Evolutionary conservation across 2,888 invertebrate genomes (phyloP).

Genomic region (Hyppa rectilinea): DNA sequence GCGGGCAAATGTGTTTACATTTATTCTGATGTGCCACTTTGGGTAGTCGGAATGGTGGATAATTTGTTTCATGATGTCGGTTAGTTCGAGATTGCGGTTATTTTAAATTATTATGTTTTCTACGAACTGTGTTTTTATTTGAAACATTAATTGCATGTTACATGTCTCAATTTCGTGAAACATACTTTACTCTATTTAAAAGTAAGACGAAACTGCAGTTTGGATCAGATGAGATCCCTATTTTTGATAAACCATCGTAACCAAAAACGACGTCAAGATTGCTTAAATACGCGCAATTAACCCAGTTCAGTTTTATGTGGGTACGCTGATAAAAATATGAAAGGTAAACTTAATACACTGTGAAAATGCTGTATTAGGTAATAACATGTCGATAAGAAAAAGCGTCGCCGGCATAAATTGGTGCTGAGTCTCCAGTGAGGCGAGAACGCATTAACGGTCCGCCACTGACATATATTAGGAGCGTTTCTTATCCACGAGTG

Average conservation of each 20-base stretch:
- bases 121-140: neutral
- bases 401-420: slow-evolving; percentile 82
- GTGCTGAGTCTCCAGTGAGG: slow-evolving; percentile 82
- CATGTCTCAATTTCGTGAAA: neutral
- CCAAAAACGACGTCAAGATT: slow-evolving; percentile 22
- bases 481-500: slow-evolving; percentile 74
- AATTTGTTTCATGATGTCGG: slow-evolving; percentile 53
- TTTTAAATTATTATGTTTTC: neutral
- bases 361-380: slow-evolving; percentile 84
- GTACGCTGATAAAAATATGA: slow-evolving; percentile 70
- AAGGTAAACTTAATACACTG: slow-evolving; percentile 81
- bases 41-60: slow-evolving; percentile 42
- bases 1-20: slow-evolving; percentile 65
- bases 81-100: slow-evolving; percentile 22
- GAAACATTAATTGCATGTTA: neutral
- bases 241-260: slow-evolving; percentile 24
- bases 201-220: neutral
- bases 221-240: neutral
- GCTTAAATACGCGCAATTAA: slow-evolving; percentile 56
- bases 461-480: slow-evolving; percentile 74
- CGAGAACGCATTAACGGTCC: slow-evolving; percentile 82
- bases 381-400: slow-evolving; percentile 84
- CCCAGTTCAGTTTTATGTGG: slow-evolving; percentile 57
- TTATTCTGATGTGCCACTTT: slow-evolving; percentile 66
- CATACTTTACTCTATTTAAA: neutral